A percentile compares a stretch with the other conserved stretches of the same genome.
phyloP scores from a whole-genome alignment of 2,888 invertebrate genomes.

The Drosophila percnosoma region DNA sequence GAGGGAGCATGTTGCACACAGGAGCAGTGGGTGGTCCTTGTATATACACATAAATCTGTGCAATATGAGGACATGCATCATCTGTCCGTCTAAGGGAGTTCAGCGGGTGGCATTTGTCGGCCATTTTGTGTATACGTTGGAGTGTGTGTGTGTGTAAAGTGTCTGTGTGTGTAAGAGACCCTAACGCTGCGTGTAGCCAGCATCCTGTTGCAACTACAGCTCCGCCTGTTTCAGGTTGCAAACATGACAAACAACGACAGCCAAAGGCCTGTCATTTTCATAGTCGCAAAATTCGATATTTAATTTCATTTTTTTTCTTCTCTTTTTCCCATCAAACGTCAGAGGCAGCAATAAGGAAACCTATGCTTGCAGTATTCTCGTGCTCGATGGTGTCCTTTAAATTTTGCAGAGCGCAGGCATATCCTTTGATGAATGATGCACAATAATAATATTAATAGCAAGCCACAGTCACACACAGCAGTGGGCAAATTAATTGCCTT shows the following conservation, averaged over 20 bases:
- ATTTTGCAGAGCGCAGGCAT: background rate
- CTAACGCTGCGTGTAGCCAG: slow-evolving; percentile 30
- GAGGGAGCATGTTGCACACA: slow-evolving; percentile 7
- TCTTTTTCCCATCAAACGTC: slow-evolving; percentile 11
- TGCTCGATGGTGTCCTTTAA: slow-evolving; percentile 9
- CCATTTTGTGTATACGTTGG: slow-evolving; percentile 43
- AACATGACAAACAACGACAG: slow-evolving; percentile 8
- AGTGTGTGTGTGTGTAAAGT: background rate
- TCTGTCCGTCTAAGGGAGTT: slow-evolving; percentile 35
- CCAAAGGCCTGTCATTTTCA: slow-evolving; percentile 30
- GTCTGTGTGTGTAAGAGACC: background rate
- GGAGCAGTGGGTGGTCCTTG: slow-evolving; percentile 29
- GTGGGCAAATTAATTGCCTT: slow-evolving; percentile 64
- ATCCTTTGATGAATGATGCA: slow-evolving; percentile 40
- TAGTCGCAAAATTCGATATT: slow-evolving; percentile 34
- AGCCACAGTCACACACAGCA: slow-evolving; percentile 16
- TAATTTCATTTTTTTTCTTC: slow-evolving; percentile 17
- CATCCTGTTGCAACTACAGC: slow-evolving; percentile 11
- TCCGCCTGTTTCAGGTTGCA: slow-evolving; percentile 35
- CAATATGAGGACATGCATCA: slow-evolving; percentile 71
- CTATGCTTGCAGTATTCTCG: background rate
- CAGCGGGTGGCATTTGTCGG: slow-evolving; percentile 44
- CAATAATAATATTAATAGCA: slow-evolving; percentile 7
- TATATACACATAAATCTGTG: slow-evolving; percentile 65
- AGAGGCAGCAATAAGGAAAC: slow-evolving; percentile 7